Conservation (phyloP, 92 coral and sea anemone genomes). For the Palythoa grandiflora region DNA sequence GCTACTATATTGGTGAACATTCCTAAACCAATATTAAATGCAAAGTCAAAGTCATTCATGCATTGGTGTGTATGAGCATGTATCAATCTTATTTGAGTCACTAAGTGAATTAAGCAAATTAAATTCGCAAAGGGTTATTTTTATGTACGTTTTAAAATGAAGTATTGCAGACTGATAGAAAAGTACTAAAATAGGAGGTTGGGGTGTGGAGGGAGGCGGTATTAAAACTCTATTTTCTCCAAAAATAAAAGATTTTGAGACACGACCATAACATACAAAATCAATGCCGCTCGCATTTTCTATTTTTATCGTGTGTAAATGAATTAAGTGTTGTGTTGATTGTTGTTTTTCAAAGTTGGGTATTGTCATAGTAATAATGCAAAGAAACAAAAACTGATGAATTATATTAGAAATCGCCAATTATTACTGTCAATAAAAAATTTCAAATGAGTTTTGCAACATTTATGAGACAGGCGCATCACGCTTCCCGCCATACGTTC, state of each 20-base stretch:
- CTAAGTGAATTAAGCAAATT: not conserved
- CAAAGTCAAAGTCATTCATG: not conserved
- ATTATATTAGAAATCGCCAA: no score
- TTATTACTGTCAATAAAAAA: no score
- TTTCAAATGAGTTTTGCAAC: no score
- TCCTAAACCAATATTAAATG: slow-evolving; percentile 46
- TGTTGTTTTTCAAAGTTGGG: no score
- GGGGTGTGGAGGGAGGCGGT: not conserved
- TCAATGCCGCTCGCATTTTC: not conserved
- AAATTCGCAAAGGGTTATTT: not conserved
- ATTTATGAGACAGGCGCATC: no score
- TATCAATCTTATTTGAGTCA: slow-evolving; percentile 1
- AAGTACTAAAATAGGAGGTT: not conserved
- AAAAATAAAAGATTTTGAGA: not conserved
- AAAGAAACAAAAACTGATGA: no score
- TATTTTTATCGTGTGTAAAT: no score
- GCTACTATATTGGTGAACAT: slow-evolving; percentile 71
- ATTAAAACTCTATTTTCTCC: not conserved
- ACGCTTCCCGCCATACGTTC: no score
- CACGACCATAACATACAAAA: not conserved
- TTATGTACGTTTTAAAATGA: not conserved
- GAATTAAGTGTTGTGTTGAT: no score
- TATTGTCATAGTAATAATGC: no score
- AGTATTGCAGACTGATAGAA: not conserved
- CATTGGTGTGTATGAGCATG: not conserved